Conservation (phyloP, 2,888 invertebrate species). For the Stenodema calcarata region DNA sequence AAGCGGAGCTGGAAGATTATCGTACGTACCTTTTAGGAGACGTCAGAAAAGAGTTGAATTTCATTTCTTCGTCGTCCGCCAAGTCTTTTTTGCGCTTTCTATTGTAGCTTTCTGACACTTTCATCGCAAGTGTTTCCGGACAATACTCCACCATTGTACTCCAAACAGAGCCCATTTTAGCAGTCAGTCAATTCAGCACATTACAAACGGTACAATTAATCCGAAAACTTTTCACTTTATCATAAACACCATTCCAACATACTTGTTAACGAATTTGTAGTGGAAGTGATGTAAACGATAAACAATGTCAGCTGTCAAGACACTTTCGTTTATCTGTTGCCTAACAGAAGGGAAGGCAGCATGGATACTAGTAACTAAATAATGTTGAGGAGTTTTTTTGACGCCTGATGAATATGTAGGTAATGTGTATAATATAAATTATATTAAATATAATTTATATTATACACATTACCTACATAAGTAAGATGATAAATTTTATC, state of each 20-base stretch:
- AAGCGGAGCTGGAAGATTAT: background rate
- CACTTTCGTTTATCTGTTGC: background rate
- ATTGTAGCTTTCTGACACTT: slow-evolving; percentile 39
- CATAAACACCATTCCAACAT: background rate
- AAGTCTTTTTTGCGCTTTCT: slow-evolving; percentile 51
- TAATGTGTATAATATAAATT: too few species aligned
- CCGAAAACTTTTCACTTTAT: background rate
- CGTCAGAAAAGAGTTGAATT: slow-evolving; percentile 63
- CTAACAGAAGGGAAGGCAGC: background rate
- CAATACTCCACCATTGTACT: slow-evolving; percentile 50
- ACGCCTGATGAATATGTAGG: too few species aligned
- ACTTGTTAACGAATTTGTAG: background rate
- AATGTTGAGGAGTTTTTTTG: too few species aligned
- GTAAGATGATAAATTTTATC: too few species aligned
- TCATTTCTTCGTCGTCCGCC: slow-evolving; percentile 52
- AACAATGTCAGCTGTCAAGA: background rate
- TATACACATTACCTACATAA: too few species aligned
- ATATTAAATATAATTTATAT: too few species aligned
- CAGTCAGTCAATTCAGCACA: background rate
- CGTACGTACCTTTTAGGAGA: slow-evolving; percentile 69
- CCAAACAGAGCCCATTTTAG: slow-evolving; percentile 47
- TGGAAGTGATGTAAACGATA: background rate
- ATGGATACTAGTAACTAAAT: background rate
- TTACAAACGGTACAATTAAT: background rate
- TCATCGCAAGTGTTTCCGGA: slow-evolving; percentile 46